Conservation (phyloP, 1,140 invertebrate genomes). For the Drosophila arawakana region DNA sequence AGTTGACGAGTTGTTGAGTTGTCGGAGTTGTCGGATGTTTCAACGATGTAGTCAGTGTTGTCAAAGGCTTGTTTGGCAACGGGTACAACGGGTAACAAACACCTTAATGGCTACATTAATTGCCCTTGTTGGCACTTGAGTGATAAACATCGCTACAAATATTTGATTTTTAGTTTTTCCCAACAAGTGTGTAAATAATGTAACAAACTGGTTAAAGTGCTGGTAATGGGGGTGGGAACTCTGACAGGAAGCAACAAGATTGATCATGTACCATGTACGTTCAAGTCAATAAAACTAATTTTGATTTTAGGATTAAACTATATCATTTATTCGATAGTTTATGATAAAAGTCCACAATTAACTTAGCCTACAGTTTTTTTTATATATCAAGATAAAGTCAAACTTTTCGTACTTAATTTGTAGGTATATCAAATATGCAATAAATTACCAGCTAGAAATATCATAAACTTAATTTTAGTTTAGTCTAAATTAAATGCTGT, state of each 20-base stretch:
- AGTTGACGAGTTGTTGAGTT: slow-evolving; percentile 31
- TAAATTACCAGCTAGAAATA: slow-evolving; percentile 55
- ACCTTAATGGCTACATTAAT: slow-evolving; percentile 80
- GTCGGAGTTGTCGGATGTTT: slow-evolving; percentile 42
- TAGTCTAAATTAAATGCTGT: slow-evolving; percentile 56
- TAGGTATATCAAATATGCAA: slow-evolving; percentile 56
- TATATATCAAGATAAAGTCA: slow-evolving; percentile 70
- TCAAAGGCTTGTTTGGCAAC: slow-evolving; percentile 67
- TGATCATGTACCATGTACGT: too few species aligned
- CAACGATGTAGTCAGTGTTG: slow-evolving; percentile 50
- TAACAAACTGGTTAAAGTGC: slow-evolving; percentile 16
- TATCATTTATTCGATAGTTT: slow-evolving; percentile 70
- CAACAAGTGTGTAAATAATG: slow-evolving; percentile 75
- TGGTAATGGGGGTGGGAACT: neutral
- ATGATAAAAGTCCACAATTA: slow-evolving; percentile 66
- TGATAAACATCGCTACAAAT: slow-evolving; percentile 80
- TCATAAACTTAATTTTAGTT: slow-evolving; percentile 54
- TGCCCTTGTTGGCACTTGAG: slow-evolving; percentile 77
- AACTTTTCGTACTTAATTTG: slow-evolving; percentile 56
- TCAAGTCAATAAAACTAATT: neutral
- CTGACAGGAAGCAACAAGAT: slow-evolving; percentile 25
- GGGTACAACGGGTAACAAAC: slow-evolving; percentile 34
- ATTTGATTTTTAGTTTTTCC: slow-evolving; percentile 75
- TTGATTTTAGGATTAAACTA: slow-evolving; percentile 51
- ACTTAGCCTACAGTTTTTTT: slow-evolving; percentile 24